These are phyloP conservation scores for Peromyscus californicus DNA, from an alignment of 2,113 vertebrate genomes.

Conservation along the genomic window DNA sequence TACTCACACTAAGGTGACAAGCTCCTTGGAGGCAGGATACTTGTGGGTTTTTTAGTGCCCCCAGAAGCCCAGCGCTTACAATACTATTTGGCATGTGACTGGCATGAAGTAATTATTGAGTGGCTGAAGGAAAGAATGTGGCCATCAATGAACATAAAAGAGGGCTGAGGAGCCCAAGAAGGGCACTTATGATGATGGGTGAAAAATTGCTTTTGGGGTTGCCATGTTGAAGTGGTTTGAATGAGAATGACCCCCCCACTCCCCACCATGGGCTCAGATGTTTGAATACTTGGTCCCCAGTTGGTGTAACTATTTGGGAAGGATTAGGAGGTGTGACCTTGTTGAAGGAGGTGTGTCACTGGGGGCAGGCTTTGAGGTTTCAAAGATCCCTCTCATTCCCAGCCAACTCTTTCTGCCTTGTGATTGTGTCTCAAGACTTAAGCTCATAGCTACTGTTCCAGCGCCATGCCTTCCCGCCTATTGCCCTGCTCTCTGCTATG, in stretches of 20 bases:
- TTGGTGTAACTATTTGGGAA: neutral
- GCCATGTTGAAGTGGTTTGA: neutral
- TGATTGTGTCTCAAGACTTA: neutral
- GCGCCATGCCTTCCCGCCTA: neutral
- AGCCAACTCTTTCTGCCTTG: neutral
- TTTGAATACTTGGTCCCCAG: neutral
- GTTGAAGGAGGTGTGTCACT: neutral
- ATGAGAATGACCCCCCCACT: too few species aligned
- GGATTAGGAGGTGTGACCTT: neutral
- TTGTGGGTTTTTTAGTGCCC: neutral
- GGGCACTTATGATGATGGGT: neutral
- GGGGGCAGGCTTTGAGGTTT: neutral
- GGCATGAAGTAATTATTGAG: neutral
- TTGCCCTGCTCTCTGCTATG: neutral
- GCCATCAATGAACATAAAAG: neutral
- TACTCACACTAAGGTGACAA: neutral
- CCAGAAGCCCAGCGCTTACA: neutral
- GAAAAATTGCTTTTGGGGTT: neutral
- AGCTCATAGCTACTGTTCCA: neutral
- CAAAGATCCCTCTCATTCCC: neutral
- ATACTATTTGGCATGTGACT: neutral
- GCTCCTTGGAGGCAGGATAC: neutral
- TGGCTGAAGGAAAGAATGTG: neutral
- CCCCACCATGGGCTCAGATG: neutral
- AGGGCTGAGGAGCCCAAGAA: too few species aligned